Base-by-base conservation (phyloP, 2,888 invertebrate species). In the Dione vanillae region DNA sequence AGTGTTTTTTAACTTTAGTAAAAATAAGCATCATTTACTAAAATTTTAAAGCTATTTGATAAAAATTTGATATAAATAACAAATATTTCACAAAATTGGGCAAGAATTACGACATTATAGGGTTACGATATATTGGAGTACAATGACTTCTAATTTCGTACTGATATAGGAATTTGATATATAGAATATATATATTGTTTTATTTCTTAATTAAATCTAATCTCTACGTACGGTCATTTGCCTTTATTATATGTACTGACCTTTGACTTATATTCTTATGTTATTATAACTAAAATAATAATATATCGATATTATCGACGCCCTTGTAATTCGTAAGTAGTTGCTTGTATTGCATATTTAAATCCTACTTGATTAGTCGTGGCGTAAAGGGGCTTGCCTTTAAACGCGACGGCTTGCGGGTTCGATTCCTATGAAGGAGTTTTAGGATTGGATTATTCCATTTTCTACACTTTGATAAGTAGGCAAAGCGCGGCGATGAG, bases 121-220 rank as follows among this genome's bases (percentile, higher is more conserved):
- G n/a, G 1, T 40, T 40, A 16, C 8, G 35, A 58, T 20, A 20
- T 41, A 0, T 41, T 19, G 0, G 10, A 20, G 59, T 59, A 59
- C 43, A 20, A 20, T 59, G 59, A 59, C 59, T 43, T 59, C 59
- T 43, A 27, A 59, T 8, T 59, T 20, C 27, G 12, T 0, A 20
- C 41, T 5, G 10, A 20, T 19, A 54, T n/a, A 14, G 16, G 14
- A 12, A 52, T 8, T 16, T 19, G 19, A 19, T 19, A 10, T 49
- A 3, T 19, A 37, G 3, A 10, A 1, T 37, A 27, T 16, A 14
- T 12, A 27, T 35, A 9, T n/a, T 54, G 27, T 35, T 35, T 58
- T 41, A 12, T 14, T 41, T 58, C 14, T 41, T 19, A 8, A 41
- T 59, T 20, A n/a, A 59, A 59, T 59, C 59, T 59, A 59, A 59